phyloP scores from a whole-genome alignment of 2,797 vertebrate genomes.

The Tauraco hartlaubi region DNA sequence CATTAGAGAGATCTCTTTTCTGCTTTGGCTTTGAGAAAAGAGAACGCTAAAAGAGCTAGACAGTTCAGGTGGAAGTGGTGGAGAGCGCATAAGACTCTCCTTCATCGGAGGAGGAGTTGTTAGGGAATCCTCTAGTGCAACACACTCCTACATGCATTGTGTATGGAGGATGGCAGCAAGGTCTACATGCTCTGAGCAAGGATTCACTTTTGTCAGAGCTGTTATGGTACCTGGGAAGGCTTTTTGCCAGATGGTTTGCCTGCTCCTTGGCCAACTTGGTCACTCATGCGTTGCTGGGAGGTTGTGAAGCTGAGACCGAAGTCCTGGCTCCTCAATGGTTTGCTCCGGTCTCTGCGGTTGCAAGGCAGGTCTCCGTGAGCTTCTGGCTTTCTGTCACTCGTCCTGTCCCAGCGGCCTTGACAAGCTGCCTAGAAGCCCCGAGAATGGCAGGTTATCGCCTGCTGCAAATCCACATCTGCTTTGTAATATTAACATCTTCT shows the following conservation, averaged over 20 bases:
- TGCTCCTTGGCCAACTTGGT: neutral
- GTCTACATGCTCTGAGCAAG: fast-evolving
- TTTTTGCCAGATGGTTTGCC: neutral
- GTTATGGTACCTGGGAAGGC: neutral
- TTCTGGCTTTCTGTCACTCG: fast-evolving
- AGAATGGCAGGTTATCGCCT: neutral
- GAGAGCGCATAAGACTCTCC: neutral
- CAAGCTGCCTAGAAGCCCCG: neutral
- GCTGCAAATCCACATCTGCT: neutral
- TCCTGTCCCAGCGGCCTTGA: neutral
- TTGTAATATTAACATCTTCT: neutral
- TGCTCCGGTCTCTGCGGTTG: neutral
- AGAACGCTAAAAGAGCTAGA: neutral
- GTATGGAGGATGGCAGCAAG: neutral
- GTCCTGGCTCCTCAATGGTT: neutral
- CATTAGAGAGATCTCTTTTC: neutral
- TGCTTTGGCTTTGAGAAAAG: neutral
- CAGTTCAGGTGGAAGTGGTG: neutral
- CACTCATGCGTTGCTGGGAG: neutral
- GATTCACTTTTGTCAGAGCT: neutral
- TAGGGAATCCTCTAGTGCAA: neutral
- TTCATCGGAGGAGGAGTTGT: neutral
- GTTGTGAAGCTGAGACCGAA: neutral
- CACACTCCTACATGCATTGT: fast-evolving
- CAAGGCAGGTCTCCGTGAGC: neutral